A percentile compares a stretch with the other conserved stretches of the same genome.
phyloP scores from a whole-genome alignment of 2,888 invertebrate genomes.

The Coenonympha glycerion region DNA sequence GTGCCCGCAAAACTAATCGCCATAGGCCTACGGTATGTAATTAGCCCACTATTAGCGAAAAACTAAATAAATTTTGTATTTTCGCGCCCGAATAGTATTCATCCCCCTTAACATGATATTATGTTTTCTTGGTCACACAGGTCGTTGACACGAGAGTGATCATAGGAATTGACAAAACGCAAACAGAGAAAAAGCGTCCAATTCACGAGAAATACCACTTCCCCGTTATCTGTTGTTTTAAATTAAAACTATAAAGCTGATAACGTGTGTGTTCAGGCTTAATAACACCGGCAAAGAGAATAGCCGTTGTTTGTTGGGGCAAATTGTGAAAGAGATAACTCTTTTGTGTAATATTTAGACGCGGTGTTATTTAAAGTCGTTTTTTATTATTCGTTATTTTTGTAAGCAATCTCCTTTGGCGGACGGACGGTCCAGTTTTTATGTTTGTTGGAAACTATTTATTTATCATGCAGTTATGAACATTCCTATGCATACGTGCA shows the following conservation, averaged over 20 bases:
- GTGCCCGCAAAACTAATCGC: too few species aligned
- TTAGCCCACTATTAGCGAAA: too few species aligned
- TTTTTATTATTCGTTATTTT: conserved; percentile 15
- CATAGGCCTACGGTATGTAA: too few species aligned
- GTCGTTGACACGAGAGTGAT: conserved; percentile 34
- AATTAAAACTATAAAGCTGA: conserved; percentile 47
- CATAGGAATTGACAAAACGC: conserved; percentile 33
- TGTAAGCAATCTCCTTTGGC: conserved; percentile 7
- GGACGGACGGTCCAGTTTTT: conserved; percentile 3
- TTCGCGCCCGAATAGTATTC: too few species aligned
- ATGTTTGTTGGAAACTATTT: conserved; percentile 13
- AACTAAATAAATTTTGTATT: too few species aligned
- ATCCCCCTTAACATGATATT: too few species aligned
- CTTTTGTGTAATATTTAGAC: conserved; percentile 38
- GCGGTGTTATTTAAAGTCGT: conserved; percentile 25
- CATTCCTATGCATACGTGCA: too few species aligned
- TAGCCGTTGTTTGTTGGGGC: conserved; percentile 45
- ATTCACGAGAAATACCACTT: conserved; percentile 43
- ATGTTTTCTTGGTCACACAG: too few species aligned
- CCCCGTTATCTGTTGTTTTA: conserved; percentile 46
- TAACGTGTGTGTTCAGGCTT: conserved; percentile 41
- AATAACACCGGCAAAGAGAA: conserved; percentile 39
- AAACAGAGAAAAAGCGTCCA: conserved; percentile 38
- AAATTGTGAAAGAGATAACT: conserved; percentile 45
- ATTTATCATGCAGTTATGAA: not conserved